Evolutionary conservation across 2,888 invertebrate genomes (phyloP), one percentile per base, ranked within the genome.

Genomic region (Drosophila atroscutellata): DNA sequence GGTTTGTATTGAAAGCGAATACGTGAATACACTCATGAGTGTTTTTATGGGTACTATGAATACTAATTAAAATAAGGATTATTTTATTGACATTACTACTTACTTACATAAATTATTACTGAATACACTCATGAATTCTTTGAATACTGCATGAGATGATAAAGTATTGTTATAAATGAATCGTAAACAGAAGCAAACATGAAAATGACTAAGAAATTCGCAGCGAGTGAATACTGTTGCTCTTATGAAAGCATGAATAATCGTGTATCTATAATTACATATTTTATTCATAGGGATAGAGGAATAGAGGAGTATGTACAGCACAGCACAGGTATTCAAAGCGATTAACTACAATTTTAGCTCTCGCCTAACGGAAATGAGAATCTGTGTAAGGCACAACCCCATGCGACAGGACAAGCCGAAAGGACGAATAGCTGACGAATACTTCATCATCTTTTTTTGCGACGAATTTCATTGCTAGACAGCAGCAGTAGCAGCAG

Each of bases 301-400:
- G 7, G 20, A 20, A 54, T 26, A 18, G 18, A 2, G 18, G 28
- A 42, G 20, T n/a, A 49, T 30, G 51, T 45, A 57, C 68, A 34
- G 52, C 34, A 34, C 34, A 24, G 55, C 39, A 49, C 51, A 59
- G 51, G 65, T 66, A 80, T 80, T 75, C 77, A 66, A 59, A 63
- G 49, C 64, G 63, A 77, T 77, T 77, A 80, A 80, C 66, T 58
- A 61, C 59, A 76, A 77, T 80, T 77, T 67, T 45, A 15, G 45
- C 45, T 24, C 24, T 24, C 8, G 24, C 8, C 45, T 55, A 72
- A 49, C 80, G 77, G 77, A 77, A 77, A 77, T 80, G 77, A 72
- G 80, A 77, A 75, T 65, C 71, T 70, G 65, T 62, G 58, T 57
- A 57, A 36, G 20, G 57, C 45, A 39, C 42, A 28, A 34, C 8